Evolutionary conservation across 2,113 vertebrate species (phyloP).

Genomic region (Seriola rivoliana): DNA sequence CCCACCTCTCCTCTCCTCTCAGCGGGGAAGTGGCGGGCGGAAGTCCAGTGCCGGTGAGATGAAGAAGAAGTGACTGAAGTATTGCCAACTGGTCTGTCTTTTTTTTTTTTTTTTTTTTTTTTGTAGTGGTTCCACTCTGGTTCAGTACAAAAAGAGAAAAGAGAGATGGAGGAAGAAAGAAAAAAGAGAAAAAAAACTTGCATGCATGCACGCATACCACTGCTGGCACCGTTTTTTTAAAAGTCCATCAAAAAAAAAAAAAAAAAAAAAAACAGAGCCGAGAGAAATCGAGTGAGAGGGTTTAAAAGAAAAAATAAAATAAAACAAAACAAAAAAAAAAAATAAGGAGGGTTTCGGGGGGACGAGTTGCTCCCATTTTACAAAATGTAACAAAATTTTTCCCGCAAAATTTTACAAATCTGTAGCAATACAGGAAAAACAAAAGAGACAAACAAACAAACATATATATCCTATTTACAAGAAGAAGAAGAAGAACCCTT

Average conservation of each 20-base stretch:
- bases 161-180: slow-evolving; percentile 5
- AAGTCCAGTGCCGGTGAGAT: slow-evolving; percentile 73
- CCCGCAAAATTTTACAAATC: slow-evolving; percentile 89
- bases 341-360: slow-evolving; percentile 36
- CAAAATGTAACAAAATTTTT: slow-evolving; percentile 90
- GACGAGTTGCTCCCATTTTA: slow-evolving; percentile 81
- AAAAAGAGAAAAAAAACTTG: slow-evolving; percentile 3
- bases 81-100: slow-evolving; percentile 70
- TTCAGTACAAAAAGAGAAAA: slow-evolving; percentile 57
- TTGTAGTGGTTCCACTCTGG: slow-evolving; percentile 77
- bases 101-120: slow-evolving; percentile 35
- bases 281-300: slow-evolving; percentile 34
- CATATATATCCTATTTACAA: slow-evolving; percentile 85
- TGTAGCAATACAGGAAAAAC: slow-evolving; percentile 85
- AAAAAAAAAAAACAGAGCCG: slow-evolving; percentile 50
- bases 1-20: slow-evolving; percentile 47
- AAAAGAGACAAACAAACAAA: slow-evolving; percentile 59
- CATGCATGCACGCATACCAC: slow-evolving; percentile 24
- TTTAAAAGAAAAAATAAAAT: background rate
- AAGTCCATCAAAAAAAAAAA: slow-evolving; percentile 68
- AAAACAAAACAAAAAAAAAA: background rate
- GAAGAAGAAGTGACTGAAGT: slow-evolving; percentile 73
- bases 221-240: slow-evolving; percentile 53
- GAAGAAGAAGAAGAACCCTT: slow-evolving; percentile 71
- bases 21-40: slow-evolving; percentile 67